These are phyloP conservation scores for Salvelinus sp. DNA, from an alignment of 2,113 vertebrate species.

Conservation along the genomic window DNA sequence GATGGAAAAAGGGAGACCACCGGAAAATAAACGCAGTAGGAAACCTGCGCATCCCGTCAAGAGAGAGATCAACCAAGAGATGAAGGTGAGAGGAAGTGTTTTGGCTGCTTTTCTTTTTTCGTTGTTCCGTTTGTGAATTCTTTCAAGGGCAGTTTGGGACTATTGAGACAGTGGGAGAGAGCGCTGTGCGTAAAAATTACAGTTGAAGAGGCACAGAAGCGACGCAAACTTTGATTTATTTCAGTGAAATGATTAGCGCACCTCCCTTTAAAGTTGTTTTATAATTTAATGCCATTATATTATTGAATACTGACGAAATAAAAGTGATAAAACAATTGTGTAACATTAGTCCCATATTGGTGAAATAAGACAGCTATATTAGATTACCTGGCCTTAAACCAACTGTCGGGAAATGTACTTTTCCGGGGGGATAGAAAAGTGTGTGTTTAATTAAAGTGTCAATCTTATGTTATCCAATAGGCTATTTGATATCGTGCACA, in stretches of 20 bases:
- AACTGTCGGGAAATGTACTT: neutral
- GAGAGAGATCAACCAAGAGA: conserved; percentile 93
- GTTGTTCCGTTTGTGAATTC: neutral
- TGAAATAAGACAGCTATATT: neutral
- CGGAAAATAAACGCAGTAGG: conserved; percentile 96
- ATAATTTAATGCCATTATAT: too few species aligned
- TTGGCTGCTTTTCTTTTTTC: neutral
- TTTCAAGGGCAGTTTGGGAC: neutral
- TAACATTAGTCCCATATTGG: neutral
- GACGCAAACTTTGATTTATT: conserved; percentile 1
- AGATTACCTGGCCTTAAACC: neutral
- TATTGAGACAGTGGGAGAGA: neutral
- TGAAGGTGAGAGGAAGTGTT: conserved; percentile 82
- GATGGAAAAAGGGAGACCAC: conserved; percentile 96
- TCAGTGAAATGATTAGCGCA: neutral
- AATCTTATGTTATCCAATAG: neutral
- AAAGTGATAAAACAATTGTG: too few species aligned
- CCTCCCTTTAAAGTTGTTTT: too few species aligned
- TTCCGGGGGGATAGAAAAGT: too few species aligned
- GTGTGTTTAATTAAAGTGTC: neutral
- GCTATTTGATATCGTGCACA: neutral
- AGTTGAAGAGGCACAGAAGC: neutral
- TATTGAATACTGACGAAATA: too few species aligned
- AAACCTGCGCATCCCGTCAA: conserved; percentile 92
- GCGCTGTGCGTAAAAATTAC: neutral